Evolutionary conservation across 2,797 vertebrate species (phyloP), one percentile per base, ranked within the genome.

Genomic region (Melanotaenia parkinsoni): DNA sequence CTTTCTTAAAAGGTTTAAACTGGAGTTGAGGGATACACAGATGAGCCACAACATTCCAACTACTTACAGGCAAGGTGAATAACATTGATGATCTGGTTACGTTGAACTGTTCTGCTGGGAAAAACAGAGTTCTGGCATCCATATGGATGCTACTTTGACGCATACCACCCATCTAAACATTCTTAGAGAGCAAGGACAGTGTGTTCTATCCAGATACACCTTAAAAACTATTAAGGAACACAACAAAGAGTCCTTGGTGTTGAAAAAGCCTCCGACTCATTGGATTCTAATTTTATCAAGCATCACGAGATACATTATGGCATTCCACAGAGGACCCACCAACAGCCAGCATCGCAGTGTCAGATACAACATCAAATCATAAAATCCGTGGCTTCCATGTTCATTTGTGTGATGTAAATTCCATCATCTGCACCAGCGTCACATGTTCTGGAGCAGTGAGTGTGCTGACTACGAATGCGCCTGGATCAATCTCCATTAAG

Each of bases 21-120:
- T 75, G 53, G 58, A 72, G 69, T 30, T 63, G 28, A 62, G 56
- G 40, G 32, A 75, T 47, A 64, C 12, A 40, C 33, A 10, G 16
- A 54, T 51, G 38, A 3, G 30, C 26, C 35, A 63, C 69, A 45
- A 37, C 58, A 35, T 58, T 58, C 20, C 61, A 26, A 51, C n/a
- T 24, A n/a, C 38, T 43, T 10, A 58, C 32, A 63, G 14, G 18
- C 3, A 18, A 50, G 4, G 20, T 59, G 3, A 40, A 45, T 22
- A 6, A 50, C n/a, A 35, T 10, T 5, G 37, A 24, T 58, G 54
- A 51, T 37, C 22, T 24, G 20, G 54, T 51, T 37, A 22, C 16
- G 59, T 40, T 53, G 3, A 40, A 53, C 51, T 22, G 6, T 3
- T 58, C 30, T 11, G 16, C 18, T 6, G 14, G 32, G 53, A 43